Evolutionary conservation across 2,113 vertebrate species (phyloP), one percentile per base, ranked within the genome.

Genomic region (Spilogale gracilis): DNA sequence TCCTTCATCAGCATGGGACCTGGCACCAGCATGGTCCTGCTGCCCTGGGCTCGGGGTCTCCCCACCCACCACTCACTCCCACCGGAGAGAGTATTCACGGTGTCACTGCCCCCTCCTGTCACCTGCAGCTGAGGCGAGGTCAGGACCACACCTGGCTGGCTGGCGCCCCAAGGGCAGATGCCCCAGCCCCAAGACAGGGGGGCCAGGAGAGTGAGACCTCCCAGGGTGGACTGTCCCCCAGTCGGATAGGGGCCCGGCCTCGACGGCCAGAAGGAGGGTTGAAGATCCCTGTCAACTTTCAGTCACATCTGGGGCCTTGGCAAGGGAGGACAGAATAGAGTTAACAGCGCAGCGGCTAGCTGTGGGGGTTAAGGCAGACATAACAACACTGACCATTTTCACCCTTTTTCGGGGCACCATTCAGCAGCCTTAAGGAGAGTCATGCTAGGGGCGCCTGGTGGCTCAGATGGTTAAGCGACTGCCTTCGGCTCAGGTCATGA

Each of bases 221-320:
- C 4, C 0, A 13, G 45, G 9, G 5, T 13, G 6, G 48, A 25
- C 14, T 23, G 23, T 16, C 21, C 25, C 67, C 69, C 17, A 5
- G 8, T 1, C 4, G 0, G 16, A 38, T 7, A 83, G 56, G 16
- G 16, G 30, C 4, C 61, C 0, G 0, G 13, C 4, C 43, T 56
- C 48, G 8, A 12, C 38, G 45, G 48, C 80, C 38, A 5, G 16
- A n/a, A 67, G 80, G 9, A 85, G 50, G 23, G 16, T 3, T 4
- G 4, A 65, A 60, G 61, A 25, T 11, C 84, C 13, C 2, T 3
- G 4, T 45, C 80, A 61, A 27, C 25, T 58, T 48, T 11, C 7
- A 48, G 23, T 3, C 56, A 3, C 17, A 38, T 25, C 30, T 52
- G 38, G 38, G 38, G 38, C 38, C 38, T 38, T 81, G 32, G 45